Percentiles rank a stretch among this genome's conserved stretches.
Conservation (phyloP, 2,888 invertebrate genomes). For the Gortyna flavago region DNA sequence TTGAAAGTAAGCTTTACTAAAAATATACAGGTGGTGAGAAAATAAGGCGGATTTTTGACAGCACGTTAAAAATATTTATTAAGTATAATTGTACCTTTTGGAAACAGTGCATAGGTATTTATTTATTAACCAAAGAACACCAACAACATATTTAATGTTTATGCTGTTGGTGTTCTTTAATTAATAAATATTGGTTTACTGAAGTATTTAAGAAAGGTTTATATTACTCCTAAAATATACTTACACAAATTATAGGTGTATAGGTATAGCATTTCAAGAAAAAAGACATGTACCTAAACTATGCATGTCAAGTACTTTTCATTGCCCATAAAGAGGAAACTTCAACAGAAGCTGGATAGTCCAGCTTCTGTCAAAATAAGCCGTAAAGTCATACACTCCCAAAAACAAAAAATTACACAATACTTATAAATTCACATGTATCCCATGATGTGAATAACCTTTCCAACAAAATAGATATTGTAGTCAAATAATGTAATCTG, state of each 20-base stretch:
- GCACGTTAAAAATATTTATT: not conserved
- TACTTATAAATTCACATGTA: not conserved
- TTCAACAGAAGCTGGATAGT: not conserved
- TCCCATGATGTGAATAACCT: conserved; percentile 29
- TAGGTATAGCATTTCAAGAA: not conserved
- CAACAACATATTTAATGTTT: not conserved
- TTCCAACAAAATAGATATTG: conserved; percentile 19
- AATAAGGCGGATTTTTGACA: not conserved
- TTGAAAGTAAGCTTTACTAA: not conserved
- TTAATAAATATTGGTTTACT: not conserved
- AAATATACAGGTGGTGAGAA: not conserved
- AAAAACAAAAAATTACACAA: not conserved
- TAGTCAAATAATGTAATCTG: conserved; percentile 8
- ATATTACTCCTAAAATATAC: not conserved
- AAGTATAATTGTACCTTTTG: not conserved
- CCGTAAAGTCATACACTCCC: not conserved
- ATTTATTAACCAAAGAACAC: not conserved
- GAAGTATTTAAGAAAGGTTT: not conserved
- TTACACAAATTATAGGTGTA: not conserved
- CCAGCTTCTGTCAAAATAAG: not conserved
- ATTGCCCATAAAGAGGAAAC: not conserved
- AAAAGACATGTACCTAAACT: not conserved
- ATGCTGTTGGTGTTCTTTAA: too few relatives aligned
- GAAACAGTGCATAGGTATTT: not conserved
- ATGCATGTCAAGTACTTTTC: not conserved